Evolutionary conservation across 2,113 vertebrate genomes (phyloP), one percentile per base, ranked within the genome.

Genomic region (Ardeotis arabs): DNA sequence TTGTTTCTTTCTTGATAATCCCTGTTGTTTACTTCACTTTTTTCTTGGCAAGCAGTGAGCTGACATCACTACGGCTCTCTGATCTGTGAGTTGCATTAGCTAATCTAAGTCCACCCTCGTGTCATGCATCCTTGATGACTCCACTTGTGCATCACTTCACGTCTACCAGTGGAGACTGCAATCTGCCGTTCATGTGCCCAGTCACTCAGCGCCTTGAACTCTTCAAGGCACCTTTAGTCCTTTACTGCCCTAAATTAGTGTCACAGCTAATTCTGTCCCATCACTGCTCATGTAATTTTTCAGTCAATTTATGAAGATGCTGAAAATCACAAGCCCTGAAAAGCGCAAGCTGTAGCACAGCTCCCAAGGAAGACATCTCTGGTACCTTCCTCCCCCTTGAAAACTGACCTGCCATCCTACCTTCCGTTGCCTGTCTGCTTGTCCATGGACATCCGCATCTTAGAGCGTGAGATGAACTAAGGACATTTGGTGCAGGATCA

Each of bases 1-100:
- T 93, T 63, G 63, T 60, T 96, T 68, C 76, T 86, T 92, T 92
- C 74, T 95, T 79, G 35, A 58, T 93, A 72, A 93, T 78, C n/a
- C 28, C 41, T 86, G 33, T 39, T 39, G 28, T 44, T 89, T 63
- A 22, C 56, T 89, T 89, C 41, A 81, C 41, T 86, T 87, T 66
- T 52, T 64, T 60, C 37, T 78, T 70, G 39, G 44, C 25, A 78
- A 60, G 39, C 14, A 9, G 41, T 24, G 28, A 95, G 21, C 47
- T 89, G 76, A 75, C 60, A 87, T 72, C 49, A 75, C 14, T 15
- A 2, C 0, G 0, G 39, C 22, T 62, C 58, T 83, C 50, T 45
- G 24, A 31, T 77, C 37, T 68, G 37, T 0, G 0, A 77, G 22
- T 41, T 77, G 52, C 37, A 27, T 69, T 85, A 58, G 41, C 29